Percentiles rank a stretch among this genome's conserved stretches.
These are phyloP conservation scores for Mylabris phalerata DNA, from an alignment of 1,140 invertebrate genomes.

Conservation along the genomic window DNA sequence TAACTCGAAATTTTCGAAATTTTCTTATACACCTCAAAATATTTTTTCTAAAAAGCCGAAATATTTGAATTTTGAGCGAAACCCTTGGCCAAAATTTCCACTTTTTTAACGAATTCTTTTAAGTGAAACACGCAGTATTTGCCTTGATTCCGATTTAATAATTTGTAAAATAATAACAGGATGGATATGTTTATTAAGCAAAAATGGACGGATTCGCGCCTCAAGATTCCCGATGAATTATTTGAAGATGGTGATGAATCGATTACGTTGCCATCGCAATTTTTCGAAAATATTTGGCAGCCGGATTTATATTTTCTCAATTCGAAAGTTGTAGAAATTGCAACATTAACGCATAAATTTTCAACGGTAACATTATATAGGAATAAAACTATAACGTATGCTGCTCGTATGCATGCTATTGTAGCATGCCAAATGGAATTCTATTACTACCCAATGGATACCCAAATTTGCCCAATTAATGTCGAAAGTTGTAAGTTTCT, in stretches of 20 bases:
- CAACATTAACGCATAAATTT: conserved; percentile 70
- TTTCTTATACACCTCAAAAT: too few species aligned
- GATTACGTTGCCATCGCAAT: conserved; percentile 67
- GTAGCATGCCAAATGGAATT: conserved; percentile 83
- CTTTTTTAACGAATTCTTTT: too few species aligned
- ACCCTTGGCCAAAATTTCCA: too few species aligned
- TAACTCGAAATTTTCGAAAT: too few species aligned
- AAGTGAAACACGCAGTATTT: not conserved
- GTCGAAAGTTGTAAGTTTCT: conserved; percentile 65
- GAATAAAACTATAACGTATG: conserved; percentile 72
- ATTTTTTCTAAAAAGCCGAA: too few species aligned
- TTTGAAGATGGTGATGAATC: conserved; percentile 72
- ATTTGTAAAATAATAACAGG: conserved; percentile 42
- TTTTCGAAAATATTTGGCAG: conserved; percentile 78
- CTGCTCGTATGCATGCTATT: conserved; percentile 73
- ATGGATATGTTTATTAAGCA: conserved; percentile 80
- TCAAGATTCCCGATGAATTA: conserved; percentile 64
- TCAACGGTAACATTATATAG: conserved; percentile 68
- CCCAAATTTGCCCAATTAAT: conserved; percentile 71
- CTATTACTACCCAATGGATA: conserved; percentile 76
- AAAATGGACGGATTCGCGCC: conserved; percentile 68
- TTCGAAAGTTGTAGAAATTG: conserved; percentile 76
- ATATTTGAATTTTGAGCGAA: too few species aligned
- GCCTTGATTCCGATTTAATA: not conserved
- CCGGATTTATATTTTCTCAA: conserved; percentile 82